Base-by-base conservation (phyloP, 1,140 invertebrate genomes). In the Meloidogyne floridensis region DNA sequence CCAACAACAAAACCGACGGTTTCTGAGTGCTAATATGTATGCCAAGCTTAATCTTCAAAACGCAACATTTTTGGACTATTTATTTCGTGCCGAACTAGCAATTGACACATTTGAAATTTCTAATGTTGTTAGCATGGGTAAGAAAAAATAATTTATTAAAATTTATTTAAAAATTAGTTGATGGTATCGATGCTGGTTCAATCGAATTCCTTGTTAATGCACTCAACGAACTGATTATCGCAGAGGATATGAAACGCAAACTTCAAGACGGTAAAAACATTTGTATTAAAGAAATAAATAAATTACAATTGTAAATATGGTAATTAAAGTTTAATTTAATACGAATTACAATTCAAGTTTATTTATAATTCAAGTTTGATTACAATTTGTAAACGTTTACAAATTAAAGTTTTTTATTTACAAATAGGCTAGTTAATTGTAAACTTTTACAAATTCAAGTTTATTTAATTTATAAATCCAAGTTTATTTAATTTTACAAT, bases 181-280 rank as follows among this genome's bases (percentile, higher is more conserved):
- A 90, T 71, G 88, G 88, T 13, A 89, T 89, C 69, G 89, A 89
- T 76, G 89, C 88, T 18, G 80, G 83, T n/a, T 88, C 86, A 10
- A 83, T 89, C 9, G 88, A 89, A 71, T 89, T 89, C 70, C 77
- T 89, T 20, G 87, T 89, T 3, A 89, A 90, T 77, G 88, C 88
- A 9, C 82, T 89, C n/a, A 89, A 90, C 32, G 88, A 89, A 13
- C 80, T 89, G 9, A 88, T 89, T 72, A 87, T 89, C 18, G 84
- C 87, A 13, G 89, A 89, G 6, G 88, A 89, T 69, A 90, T 89
- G 81, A 76, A 84, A 10, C 87, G 88, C 72, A 89, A 89, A 51
- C 80, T 89, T 18, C 90, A 89, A 81, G 86, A 89, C 77, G 89
- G 89, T 90, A 71, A 13, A 18, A 7, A 73, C 32, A 71, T 20